phyloP scores from a whole-genome alignment of 2,797 vertebrate species.

The Phataginus tricuspis region DNA sequence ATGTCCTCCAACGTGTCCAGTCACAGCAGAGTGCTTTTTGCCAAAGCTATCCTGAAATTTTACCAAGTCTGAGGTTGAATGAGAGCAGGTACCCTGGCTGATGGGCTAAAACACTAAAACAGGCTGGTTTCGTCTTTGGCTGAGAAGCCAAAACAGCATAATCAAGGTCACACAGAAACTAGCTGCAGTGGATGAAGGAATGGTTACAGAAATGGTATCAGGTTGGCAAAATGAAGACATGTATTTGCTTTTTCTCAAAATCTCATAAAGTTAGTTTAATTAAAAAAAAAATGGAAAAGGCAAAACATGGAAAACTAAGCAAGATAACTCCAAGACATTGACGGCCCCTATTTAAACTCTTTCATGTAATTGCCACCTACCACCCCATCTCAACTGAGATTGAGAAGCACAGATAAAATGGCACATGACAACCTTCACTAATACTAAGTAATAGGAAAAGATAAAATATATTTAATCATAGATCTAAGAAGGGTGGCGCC shows the following conservation, averaged over 20 bases:
- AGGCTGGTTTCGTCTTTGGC: neutral
- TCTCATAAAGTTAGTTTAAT: neutral
- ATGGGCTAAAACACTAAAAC: neutral
- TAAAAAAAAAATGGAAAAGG: neutral
- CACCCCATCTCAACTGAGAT: neutral
- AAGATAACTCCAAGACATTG: neutral
- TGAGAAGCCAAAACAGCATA: neutral
- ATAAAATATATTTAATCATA: neutral
- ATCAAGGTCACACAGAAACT: neutral
- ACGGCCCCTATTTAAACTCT: neutral
- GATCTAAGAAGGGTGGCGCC: neutral
- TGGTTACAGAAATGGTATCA: neutral
- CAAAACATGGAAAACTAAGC: neutral
- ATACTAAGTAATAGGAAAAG: neutral
- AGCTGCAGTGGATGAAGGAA: neutral
- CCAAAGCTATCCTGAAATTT: neutral
- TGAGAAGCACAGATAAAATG: neutral
- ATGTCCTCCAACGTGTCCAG: neutral
- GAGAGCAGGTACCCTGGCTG: neutral
- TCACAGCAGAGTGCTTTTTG: too few relatives aligned
- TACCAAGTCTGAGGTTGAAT: neutral
- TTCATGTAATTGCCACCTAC: rapidly evolving
- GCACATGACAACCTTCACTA: neutral
- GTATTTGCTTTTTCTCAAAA: neutral
- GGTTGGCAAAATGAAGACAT: neutral